Evolutionary conservation across 1,140 invertebrate genomes (phyloP).

Genomic region (Sycophila sp.): DNA sequence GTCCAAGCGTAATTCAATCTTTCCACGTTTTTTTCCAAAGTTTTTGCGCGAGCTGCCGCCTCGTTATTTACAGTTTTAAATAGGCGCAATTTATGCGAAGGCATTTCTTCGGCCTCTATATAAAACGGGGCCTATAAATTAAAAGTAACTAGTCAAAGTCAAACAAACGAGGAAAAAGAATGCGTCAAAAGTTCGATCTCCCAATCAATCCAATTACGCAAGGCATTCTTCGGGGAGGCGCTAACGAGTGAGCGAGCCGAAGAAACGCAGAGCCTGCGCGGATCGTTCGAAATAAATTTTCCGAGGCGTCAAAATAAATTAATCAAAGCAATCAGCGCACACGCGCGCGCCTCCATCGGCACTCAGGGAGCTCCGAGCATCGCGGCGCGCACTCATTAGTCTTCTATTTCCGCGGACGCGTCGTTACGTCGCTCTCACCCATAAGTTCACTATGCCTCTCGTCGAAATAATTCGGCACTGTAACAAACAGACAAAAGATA

Average conservation of each 20-base stretch:
- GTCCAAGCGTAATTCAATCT: too few species aligned
- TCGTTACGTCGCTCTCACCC: not conserved
- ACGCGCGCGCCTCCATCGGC: not conserved
- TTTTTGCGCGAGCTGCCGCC: too few species aligned
- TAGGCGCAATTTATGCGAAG: too few species aligned
- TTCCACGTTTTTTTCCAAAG: too few species aligned
- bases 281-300: conserved; percentile 5
- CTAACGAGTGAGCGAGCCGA: conserved; percentile 12
- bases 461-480: too few species aligned
- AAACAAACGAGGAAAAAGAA: not conserved
- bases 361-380: too few species aligned
- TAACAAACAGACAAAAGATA: not conserved
- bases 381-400: not conserved
- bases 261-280: not conserved
- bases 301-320: conserved; percentile 1
- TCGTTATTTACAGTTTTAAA: too few species aligned
- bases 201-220: not conserved
- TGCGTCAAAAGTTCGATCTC: not conserved
- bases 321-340: conserved; percentile 1
- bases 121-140: too few species aligned
- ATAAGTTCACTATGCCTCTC: too few species aligned
- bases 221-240: not conserved
- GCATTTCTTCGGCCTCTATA: too few species aligned
- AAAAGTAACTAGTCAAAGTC: too few species aligned
- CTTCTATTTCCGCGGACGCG: conserved; percentile 7